Evolutionary conservation across 2,113 vertebrate species (phyloP).

Genomic region (Hipposideros armiger): DNA sequence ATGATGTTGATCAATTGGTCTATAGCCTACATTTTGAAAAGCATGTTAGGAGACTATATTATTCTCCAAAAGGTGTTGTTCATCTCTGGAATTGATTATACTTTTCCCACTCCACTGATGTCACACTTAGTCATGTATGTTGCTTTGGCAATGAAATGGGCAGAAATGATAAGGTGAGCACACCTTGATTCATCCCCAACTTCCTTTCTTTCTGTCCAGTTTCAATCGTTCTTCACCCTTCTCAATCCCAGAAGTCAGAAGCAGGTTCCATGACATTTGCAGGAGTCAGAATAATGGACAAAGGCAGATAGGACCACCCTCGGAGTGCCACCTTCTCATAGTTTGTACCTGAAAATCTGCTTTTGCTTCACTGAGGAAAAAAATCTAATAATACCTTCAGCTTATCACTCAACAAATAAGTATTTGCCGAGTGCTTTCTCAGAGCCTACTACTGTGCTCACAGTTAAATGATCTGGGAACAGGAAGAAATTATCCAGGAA

Average conservation of each 20-base stretch:
- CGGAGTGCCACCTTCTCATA: not conserved
- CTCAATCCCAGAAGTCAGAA: constrained; percentile 2
- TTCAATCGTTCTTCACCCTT: not conserved
- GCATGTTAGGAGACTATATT: not conserved
- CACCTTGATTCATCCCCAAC: not conserved
- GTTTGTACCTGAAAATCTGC: constrained; percentile 37
- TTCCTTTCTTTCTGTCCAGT: not conserved
- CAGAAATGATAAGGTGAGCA: not conserved
- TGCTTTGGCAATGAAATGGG: not conserved
- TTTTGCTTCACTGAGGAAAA: constrained; percentile 5
- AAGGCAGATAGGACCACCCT: not conserved
- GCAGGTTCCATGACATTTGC: not conserved
- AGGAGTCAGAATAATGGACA: not conserved
- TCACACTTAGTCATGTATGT: not conserved
- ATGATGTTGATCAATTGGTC: not conserved
- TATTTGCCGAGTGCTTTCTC: constrained; percentile 44
- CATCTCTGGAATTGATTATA: not conserved
- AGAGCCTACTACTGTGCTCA: not conserved
- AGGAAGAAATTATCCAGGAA: not conserved
- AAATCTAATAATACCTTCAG: not conserved
- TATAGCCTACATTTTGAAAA: not conserved
- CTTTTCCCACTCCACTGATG: not conserved
- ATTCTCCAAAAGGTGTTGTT: not conserved
- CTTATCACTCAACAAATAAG: constrained; percentile 42
- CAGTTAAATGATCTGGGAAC: not conserved